phyloP scores from a whole-genome alignment of 2,797 vertebrate species.

The Nannoperca australis region DNA sequence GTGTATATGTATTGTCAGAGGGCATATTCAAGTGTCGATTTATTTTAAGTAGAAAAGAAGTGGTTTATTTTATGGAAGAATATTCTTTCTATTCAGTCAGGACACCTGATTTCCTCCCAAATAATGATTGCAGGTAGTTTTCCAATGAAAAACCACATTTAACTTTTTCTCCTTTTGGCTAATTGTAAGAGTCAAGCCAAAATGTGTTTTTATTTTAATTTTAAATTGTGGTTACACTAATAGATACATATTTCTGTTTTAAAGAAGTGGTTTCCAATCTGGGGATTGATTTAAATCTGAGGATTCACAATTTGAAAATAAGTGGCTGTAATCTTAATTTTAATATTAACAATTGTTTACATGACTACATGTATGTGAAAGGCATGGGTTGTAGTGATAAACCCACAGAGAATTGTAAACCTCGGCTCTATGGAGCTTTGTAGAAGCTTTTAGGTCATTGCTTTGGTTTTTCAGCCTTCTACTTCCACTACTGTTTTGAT shows the following conservation, averaged over 20 bases:
- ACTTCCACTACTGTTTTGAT: background rate
- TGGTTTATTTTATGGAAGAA: background rate
- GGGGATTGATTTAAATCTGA: background rate
- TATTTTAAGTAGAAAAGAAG: background rate
- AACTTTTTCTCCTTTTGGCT: background rate
- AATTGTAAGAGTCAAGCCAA: background rate
- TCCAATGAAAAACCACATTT: background rate
- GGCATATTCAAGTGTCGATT: background rate
- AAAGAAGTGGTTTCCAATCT: background rate
- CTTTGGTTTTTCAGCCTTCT: background rate
- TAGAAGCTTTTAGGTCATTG: background rate
- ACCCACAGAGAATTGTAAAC: background rate
- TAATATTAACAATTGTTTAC: background rate
- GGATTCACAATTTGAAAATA: background rate
- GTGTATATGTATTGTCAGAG: background rate
- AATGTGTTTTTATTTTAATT: background rate
- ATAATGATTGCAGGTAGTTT: background rate
- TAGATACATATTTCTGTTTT: background rate
- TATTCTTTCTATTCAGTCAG: background rate
- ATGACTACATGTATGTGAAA: background rate
- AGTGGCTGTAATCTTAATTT: background rate
- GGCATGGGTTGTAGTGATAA: background rate
- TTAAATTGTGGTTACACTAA: background rate
- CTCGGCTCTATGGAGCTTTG: background rate
- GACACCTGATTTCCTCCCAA: background rate